Evolutionary conservation across 2,888 invertebrate genomes (phyloP), one percentile per base, ranked within the genome.

Genomic region (Zaprionus lineosus): DNA sequence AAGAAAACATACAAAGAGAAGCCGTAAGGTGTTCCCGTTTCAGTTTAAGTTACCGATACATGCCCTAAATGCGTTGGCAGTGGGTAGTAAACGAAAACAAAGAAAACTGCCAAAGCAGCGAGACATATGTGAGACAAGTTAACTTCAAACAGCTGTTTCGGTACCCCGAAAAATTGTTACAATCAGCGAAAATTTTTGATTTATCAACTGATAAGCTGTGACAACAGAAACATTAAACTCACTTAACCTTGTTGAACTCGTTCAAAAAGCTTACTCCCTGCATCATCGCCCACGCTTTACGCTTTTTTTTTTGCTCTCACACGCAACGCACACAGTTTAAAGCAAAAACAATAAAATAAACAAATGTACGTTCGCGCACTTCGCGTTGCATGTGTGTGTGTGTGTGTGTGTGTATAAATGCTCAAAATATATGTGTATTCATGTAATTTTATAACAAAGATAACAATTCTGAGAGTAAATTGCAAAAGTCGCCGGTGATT

Each of bases 61-160:
- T 59, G 74, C 18, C 62, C 75, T 43, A 82, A 84, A 77, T 78
- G 84, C 9, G 66, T 66, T 77, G 78, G 82, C 78, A 57, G 34
- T 37, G 40, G 43, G 37, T 41, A 39, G 44, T n/a, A 29, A 43
- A 34, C 1, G 12, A 8, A 24, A 33, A 8, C 9, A 9, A 29
- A 29, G 21, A 36, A 43, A 29, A 16, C n/a, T 21, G 33, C 12
- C 39, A 46, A 50, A 33, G 33, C 12, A 40, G 19, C 8, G n/a
- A n/a, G n/a, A n/a, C n/a, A n/a, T n/a, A n/a, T 14, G 24, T 12
- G 43, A 46, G 26, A 31, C 55, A 52, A 60, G 56, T 57, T 66
- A 63, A 67, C 44, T 15, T 21, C 33, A 56, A 84, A 82, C 77
- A 84, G 78, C 77, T 81, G 76, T 64, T 64, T 12, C 34, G 31